A percentile compares a stretch with the other conserved stretches of the same genome.
phyloP scores from a whole-genome alignment of 2,113 vertebrate species.

The Heteronetta atricapilla region DNA sequence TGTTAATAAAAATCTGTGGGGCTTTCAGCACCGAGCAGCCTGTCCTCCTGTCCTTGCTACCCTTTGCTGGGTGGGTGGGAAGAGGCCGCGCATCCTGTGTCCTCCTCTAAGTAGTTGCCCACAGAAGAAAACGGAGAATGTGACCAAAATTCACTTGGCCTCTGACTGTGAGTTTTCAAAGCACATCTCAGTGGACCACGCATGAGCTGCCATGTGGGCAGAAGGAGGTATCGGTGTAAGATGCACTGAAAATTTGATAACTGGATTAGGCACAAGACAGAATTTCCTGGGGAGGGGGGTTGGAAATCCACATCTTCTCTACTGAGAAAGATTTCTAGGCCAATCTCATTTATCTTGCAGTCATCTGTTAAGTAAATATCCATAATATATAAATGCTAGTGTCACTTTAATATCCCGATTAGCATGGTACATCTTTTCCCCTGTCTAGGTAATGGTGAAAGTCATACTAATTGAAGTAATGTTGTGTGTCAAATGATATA shows the following conservation, averaged over 20 bases:
- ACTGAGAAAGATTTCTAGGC: background rate
- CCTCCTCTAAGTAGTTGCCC: too few relatives aligned
- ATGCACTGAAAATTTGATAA: background rate
- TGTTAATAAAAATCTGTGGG: too few relatives aligned
- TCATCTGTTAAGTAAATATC: conserved; percentile 66
- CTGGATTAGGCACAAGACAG: background rate
- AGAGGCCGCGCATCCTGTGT: too few relatives aligned
- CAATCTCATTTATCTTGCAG: conserved; percentile 34
- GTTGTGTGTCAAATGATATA: conserved; percentile 61
- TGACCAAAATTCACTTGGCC: too few relatives aligned
- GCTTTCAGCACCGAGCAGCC: too few relatives aligned
- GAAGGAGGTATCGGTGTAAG: background rate
- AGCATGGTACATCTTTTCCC: conserved; percentile 23
- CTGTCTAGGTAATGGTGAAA: conserved; percentile 55
- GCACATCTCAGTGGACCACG: too few relatives aligned
- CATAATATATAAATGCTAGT: conserved; percentile 51
- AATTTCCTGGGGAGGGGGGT: background rate
- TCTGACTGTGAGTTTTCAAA: too few relatives aligned
- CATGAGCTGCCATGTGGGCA: background rate
- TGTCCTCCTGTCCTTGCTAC: too few relatives aligned
- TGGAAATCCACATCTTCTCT: background rate
- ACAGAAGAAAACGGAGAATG: too few relatives aligned
- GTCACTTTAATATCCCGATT: conserved; percentile 63
- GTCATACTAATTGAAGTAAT: conserved; percentile 62
- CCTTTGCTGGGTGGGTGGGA: too few relatives aligned